These are phyloP conservation scores for Australoheros facetus DNA, from an alignment of 2,797 vertebrate species.

Conservation along the genomic window DNA sequence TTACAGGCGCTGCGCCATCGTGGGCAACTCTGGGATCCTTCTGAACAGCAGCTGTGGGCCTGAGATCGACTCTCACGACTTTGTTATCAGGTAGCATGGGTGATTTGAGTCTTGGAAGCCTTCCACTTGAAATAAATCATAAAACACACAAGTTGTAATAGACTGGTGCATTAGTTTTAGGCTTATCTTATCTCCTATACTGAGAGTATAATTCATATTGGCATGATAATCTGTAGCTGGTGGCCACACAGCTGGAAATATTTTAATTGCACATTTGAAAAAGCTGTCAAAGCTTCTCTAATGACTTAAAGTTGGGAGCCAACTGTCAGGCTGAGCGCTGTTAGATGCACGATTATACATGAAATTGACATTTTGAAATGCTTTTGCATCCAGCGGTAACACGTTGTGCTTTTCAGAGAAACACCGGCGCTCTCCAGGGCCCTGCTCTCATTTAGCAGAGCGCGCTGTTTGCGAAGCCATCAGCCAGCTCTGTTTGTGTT, in stretches of 20 bases:
- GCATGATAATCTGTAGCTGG: neutral
- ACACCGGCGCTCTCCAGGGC: conserved; percentile 31
- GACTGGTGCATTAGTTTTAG: conserved; percentile 28
- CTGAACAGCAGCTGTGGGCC: conserved; percentile 92
- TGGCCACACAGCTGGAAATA: conserved; percentile 33
- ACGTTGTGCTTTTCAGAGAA: conserved; percentile 36
- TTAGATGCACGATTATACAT: conserved; percentile 56
- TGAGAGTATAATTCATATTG: conserved; percentile 18
- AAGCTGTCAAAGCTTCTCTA: conserved; percentile 35
- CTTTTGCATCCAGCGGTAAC: conserved; percentile 38
- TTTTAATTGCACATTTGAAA: conserved; percentile 48
- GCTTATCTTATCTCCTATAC: conserved; percentile 29
- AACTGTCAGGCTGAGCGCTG: conserved; percentile 37
- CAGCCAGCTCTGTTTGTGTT: conserved; percentile 29
- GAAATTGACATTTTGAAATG: conserved; percentile 63
- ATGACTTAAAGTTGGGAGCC: conserved; percentile 21
- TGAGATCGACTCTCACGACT: conserved; percentile 93
- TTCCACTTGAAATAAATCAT: conserved; percentile 16
- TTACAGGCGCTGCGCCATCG: conserved; percentile 91
- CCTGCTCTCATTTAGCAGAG: conserved; percentile 55
- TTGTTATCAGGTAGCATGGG: conserved; percentile 88
- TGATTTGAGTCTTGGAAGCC: neutral
- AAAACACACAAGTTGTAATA: conserved; percentile 15
- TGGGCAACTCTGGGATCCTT: conserved; percentile 95
- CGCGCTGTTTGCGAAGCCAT: conserved; percentile 21